Evolutionary conservation across 2,888 invertebrate species (phyloP).

Genomic region (Thymelicus sylvestris): DNA sequence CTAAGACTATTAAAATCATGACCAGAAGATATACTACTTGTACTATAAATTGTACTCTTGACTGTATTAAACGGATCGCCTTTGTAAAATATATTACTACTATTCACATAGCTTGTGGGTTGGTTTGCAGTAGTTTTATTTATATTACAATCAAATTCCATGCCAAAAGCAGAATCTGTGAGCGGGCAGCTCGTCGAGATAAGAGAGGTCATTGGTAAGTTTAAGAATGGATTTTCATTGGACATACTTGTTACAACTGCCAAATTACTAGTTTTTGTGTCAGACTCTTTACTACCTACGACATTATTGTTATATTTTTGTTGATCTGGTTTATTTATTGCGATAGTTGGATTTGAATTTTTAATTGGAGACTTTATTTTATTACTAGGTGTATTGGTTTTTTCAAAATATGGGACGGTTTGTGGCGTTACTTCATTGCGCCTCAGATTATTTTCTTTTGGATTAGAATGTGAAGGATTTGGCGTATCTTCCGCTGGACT

Average conservation of each 20-base stretch:
- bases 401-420: conserved; percentile 58
- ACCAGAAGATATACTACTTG: conserved; percentile 73
- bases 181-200: conserved; percentile 64
- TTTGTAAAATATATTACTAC: conserved; percentile 75
- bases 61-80: conserved; percentile 71
- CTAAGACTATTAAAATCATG: conserved; percentile 77
- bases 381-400: conserved; percentile 48
- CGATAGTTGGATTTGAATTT: conserved; percentile 46
- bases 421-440: conserved; percentile 54
- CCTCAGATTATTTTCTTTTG: conserved; percentile 49
- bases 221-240: conserved; percentile 74
- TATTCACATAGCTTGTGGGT: conserved; percentile 58
- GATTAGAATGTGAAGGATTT: conserved; percentile 49
- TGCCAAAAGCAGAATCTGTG: conserved; percentile 64
- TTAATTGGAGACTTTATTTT: conserved; percentile 56
- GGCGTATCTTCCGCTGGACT: conserved; percentile 75
- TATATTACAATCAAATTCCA: conserved; percentile 75
- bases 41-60: conserved; percentile 76
- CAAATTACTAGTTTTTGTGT: conserved; percentile 51
- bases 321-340: conserved; percentile 55
- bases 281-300: conserved; percentile 50
- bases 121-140: conserved; percentile 65
- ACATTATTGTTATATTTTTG: conserved; percentile 59
- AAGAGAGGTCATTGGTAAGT: conserved; percentile 68
- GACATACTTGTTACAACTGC: conserved; percentile 52